A percentile compares a stretch with the other conserved stretches of the same genome.
Conservation (phyloP, 2,113 vertebrate genomes). For the Percina caprodes region DNA sequence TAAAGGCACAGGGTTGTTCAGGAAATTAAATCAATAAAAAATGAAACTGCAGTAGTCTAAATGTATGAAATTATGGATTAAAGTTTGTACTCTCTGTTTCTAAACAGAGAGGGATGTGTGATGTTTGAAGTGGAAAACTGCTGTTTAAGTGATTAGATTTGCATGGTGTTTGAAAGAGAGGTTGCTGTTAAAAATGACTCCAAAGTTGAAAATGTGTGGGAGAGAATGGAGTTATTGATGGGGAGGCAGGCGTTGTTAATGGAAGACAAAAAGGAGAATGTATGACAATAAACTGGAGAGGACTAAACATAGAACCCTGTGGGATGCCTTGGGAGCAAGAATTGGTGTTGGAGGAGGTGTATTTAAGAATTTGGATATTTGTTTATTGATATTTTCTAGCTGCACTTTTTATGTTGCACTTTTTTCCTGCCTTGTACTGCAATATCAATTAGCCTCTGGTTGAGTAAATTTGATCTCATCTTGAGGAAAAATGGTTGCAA, state of each 20-base stretch:
- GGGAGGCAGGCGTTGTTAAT: neutral
- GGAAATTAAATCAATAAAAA: neutral
- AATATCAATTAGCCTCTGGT: neutral
- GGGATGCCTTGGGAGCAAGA: neutral
- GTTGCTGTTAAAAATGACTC: neutral
- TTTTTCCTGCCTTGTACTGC: neutral
- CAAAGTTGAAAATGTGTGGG: neutral
- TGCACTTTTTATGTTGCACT: too few species aligned
- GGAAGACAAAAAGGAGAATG: neutral
- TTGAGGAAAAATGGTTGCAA: neutral
- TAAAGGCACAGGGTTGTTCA: neutral
- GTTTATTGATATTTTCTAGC: neutral
- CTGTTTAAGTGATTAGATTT: neutral
- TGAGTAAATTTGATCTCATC: neutral
- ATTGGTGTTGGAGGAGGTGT: neutral
- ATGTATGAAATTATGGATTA: neutral
- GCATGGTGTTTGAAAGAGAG: slow-evolving; percentile 1
- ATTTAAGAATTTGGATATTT: neutral
- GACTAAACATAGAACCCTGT: slow-evolving; percentile 11
- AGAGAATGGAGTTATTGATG: neutral
- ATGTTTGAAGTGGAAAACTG: neutral
- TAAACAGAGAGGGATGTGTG: neutral
- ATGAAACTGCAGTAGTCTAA: neutral
- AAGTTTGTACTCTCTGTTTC: neutral
- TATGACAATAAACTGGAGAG: neutral